Percentiles rank a stretch among this genome's conserved stretches.
These are phyloP conservation scores for Pseudanteris insignis DNA, from an alignment of 2,888 invertebrate genomes.

Conservation along the genomic window DNA sequence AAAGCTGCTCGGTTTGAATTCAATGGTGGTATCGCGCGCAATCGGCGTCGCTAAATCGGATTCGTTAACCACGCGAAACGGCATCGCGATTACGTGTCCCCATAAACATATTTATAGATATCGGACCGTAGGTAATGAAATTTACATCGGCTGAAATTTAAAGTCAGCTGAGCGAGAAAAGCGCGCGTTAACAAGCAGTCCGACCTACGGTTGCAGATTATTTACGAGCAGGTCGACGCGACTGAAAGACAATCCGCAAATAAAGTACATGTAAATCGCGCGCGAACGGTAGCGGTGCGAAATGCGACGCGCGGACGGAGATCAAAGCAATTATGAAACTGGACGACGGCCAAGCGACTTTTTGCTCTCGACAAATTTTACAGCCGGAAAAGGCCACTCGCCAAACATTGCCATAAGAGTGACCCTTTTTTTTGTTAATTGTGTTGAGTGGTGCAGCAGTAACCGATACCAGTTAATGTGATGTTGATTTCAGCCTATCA, in stretches of 20 bases:
- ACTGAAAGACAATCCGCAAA: conserved; percentile 33
- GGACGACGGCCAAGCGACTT: conserved; percentile 26
- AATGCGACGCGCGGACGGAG: conserved; percentile 20
- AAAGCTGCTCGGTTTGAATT: conserved; percentile 9
- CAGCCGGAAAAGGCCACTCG: conserved; percentile 9
- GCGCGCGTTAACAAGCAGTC: conserved; percentile 31
- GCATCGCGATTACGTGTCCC: conserved; percentile 5
- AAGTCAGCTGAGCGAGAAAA: conserved; percentile 22
- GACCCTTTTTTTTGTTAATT: too few relatives aligned
- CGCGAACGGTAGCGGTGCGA: conserved; percentile 14
- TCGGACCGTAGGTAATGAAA: conserved; percentile 25
- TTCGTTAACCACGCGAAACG: conserved; percentile 17
- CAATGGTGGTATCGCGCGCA: neutral
- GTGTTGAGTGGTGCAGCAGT: too few relatives aligned
- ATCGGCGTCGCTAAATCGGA: conserved; percentile 13
- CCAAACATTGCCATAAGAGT: too few relatives aligned
- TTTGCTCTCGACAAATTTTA: conserved; percentile 37
- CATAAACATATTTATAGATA: conserved; percentile 37
- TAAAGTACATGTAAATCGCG: conserved; percentile 35
- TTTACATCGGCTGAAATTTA: conserved; percentile 27
- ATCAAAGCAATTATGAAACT: conserved; percentile 43
- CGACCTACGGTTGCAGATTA: conserved; percentile 10
- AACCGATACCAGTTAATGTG: too few relatives aligned
- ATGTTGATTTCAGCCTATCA: too few relatives aligned
- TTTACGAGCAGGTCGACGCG: conserved; percentile 20